Evolutionary conservation across 2,888 invertebrate genomes (phyloP), one percentile per base, ranked within the genome.

Genomic region (Apoderus coryli): DNA sequence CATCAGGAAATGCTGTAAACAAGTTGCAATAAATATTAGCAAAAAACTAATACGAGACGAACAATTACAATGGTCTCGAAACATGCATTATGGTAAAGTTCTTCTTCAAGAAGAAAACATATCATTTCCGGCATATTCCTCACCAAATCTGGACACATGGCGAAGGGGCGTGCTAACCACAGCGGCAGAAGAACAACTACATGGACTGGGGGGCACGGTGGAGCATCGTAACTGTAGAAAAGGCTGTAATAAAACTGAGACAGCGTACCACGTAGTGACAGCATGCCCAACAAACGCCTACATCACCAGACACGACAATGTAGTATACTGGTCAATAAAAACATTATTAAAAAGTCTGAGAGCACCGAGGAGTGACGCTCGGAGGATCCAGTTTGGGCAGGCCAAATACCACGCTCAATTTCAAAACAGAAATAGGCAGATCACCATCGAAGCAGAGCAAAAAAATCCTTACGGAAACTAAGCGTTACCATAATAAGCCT

Each of bases 161-260:
- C 31, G 40, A 19, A 23, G 33, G 10, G 19, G 34, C 3, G 25
- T 44, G 16, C 19, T 44, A 5, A 28, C 33, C 19, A 28, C 32
- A 5, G 43, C 41, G 2, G 29, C 40, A 2, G 44, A 45, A 31
- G 43, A 45, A 16, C 33, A 33, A 22, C 5, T 33, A 35, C 41
- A 39, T 14, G 34, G 34, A 3, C 32, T 43, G 3, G 27, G 37
- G 1, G 35, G 27, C 9, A 31, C 30, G 11, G 29, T 31, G 9
- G 25, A 26, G 2, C 14, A 27, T n/a, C 10, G 29, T 6, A 35
- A 33, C 7, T 42, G 40, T 24, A 22, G 38, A 16, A 32, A 30
- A 16, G 35, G 40, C 10, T 40, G 40, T 27, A 24, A 25, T 1
- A 19, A 19, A 3, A 15, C 13, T 4, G 41, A 42, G 12, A 43